Percentiles rank a stretch among this genome's conserved stretches.
Evolutionary conservation across 92 coral and sea anemone species (phyloP).

Genomic region (Scolanthus callimorphus): DNA sequence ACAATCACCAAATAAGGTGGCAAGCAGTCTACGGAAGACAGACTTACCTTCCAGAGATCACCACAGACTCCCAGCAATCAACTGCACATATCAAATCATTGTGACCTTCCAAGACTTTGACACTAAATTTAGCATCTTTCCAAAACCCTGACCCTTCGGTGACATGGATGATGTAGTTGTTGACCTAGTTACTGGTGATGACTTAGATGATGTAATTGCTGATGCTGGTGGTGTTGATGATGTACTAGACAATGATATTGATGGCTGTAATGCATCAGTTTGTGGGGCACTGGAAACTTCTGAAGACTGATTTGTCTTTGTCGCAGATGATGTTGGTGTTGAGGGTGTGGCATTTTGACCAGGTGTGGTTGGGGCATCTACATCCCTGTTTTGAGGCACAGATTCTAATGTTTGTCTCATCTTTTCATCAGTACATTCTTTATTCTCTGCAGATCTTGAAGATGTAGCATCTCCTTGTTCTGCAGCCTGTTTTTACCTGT

Average conservation of each 20-base stretch:
- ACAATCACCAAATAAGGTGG: too few species aligned
- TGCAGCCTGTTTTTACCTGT: too few species aligned
- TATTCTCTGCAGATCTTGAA: too few species aligned
- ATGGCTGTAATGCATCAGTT: background rate
- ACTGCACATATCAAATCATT: conserved; percentile 75
- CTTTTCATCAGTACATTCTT: too few species aligned
- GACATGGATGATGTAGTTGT: background rate
- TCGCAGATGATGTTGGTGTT: too few species aligned
- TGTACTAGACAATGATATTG: background rate
- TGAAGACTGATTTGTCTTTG: too few species aligned
- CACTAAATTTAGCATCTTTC: conserved; percentile 51
- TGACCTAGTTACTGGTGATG: background rate
- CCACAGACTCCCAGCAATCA: conserved; percentile 59
- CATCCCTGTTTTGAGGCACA: background rate
- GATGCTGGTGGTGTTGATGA: conserved; percentile 9
- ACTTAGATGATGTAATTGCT: background rate
- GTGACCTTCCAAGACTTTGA: conserved; percentile 76
- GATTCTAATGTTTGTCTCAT: background rate
- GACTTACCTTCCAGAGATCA: conserved; percentile 90
- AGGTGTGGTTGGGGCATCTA: too few species aligned
- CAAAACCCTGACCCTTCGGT: conserved; percentile 27
- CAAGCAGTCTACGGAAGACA: too few species aligned
- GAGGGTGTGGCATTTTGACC: too few species aligned
- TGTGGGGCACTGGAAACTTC: conserved; percentile 2
- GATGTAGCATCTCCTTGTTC: too few species aligned